Evolutionary conservation across 2,888 invertebrate species (phyloP), one percentile per base, ranked within the genome.

Genomic region (Epinotia nisella): DNA sequence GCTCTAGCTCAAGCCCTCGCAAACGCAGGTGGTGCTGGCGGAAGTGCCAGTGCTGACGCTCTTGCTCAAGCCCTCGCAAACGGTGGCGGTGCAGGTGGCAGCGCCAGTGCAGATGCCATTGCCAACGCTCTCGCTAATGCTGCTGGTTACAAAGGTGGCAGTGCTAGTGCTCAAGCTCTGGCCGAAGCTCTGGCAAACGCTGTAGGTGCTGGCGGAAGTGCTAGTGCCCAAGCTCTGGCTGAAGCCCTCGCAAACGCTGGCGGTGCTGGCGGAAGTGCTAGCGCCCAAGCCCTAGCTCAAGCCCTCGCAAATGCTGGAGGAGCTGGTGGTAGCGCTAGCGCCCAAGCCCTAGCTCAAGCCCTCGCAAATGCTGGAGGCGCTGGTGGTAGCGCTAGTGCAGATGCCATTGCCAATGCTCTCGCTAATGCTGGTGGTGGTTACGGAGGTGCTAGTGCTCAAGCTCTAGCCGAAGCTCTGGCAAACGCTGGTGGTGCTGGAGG

Each of bases 231-330:
- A n/a, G 45, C 45, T n/a, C 15, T 49, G 3, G 49, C 49, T 1
- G 7, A 49, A 49, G 49, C 49, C 0, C 49, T 49, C 7, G 49
- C 49, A 49, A 49, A 7, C n/a, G 49, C 49, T 49, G 49, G n/a
- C n/a, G 49, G 49, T 7, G 35, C 35, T 35, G 35, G 35, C 9
- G 49, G 49, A 1, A 49, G 49, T 7, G 49, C 49, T 49, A n/a
- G n/a, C 7, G 49, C 49, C n/a, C 49, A 49, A 13, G 71, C 71
- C 13, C 2, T 45, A 1, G 71, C 71, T n/a, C 19, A 71, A 15
- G 71, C 65, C 41, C 15, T 56, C 7, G 49, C 62, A 3, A 62
- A 49, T 21, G 5, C n/a, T n/a, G 62, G 53, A 60, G 60, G 64
- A 3, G 3, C 15, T 11, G 53, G 65, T 3, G 55, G 65, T 17